These are phyloP conservation scores for Homarus gammarus DNA, from an alignment of 2,888 invertebrate species.

Conservation along the genomic window DNA sequence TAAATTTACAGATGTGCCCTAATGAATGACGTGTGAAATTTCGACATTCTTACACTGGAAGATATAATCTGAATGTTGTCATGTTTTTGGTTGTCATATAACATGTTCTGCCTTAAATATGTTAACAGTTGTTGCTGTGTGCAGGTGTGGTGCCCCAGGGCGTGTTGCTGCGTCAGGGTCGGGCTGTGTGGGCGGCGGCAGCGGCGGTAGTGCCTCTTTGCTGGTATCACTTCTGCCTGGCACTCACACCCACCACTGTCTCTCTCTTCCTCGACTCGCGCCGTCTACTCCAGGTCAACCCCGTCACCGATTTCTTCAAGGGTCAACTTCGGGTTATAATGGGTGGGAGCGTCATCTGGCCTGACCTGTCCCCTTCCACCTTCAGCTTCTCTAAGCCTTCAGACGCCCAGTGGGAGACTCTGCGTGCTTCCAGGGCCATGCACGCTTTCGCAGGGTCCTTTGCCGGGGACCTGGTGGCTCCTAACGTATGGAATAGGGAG, in stretches of 20 bases:
- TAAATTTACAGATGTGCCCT: neutral
- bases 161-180: slow-evolving; percentile 48
- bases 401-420: slow-evolving; percentile 34
- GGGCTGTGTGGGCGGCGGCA: slow-evolving; percentile 44
- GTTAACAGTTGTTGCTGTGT: no score
- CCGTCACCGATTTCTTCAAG: slow-evolving; percentile 17
- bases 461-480: slow-evolving; percentile 49
- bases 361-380: slow-evolving; percentile 38
- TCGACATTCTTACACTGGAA: neutral
- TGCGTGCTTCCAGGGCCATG: neutral
- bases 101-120: no score
- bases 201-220: slow-evolving; percentile 38
- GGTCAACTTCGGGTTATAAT: slow-evolving; percentile 25
- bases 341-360: slow-evolving; percentile 50
- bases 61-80: neutral
- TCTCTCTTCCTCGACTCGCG: slow-evolving; percentile 41
- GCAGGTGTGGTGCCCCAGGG: slow-evolving; percentile 60
- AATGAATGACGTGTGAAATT: no score
- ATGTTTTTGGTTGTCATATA: neutral
- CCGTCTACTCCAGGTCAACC: slow-evolving; percentile 36
- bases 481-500: slow-evolving; percentile 29
- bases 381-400: slow-evolving; percentile 28
- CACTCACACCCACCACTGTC: slow-evolving; percentile 4
- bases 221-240: slow-evolving; percentile 57
- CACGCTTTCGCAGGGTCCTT: slow-evolving; percentile 35